Evolutionary conservation across 2,797 vertebrate genomes (phyloP).

Genomic region (Rhincodon typus): DNA sequence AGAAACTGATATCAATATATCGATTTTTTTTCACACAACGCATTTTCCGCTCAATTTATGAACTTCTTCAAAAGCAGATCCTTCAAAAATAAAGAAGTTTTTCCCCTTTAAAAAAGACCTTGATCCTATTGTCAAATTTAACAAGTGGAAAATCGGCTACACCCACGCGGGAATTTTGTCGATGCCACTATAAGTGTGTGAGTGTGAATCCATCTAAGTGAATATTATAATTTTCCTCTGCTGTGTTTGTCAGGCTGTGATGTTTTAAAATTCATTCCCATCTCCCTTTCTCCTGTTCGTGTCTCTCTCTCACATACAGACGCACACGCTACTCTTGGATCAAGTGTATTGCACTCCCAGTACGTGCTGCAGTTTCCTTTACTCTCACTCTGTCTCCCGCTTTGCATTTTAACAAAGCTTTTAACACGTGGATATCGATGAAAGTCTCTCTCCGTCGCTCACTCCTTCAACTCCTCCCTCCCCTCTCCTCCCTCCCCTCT

Average conservation of each 20-base stretch:
- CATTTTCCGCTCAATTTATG: not conserved
- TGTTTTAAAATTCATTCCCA: too few species aligned
- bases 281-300: too few species aligned
- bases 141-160: not conserved
- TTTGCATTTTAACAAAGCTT: constrained; percentile 53
- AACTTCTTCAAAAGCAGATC: not conserved
- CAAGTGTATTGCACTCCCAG: not conserved
- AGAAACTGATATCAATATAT: too few species aligned
- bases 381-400: constrained; percentile 42
- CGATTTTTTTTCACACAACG: not conserved
- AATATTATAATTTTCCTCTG: not conserved
- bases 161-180: not conserved
- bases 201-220: not conserved
- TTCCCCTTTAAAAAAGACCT: not conserved
- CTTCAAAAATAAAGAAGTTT: not conserved
- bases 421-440: constrained; percentile 47
- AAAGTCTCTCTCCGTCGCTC: not conserved
- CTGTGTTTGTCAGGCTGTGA: not conserved
- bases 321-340: not conserved
- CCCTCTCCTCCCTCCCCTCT: not conserved
- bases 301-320: too few species aligned
- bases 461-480: not conserved
- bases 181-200: not conserved
- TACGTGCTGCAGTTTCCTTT: not conserved
- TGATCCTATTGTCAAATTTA: not conserved